Percentiles rank a stretch among this genome's conserved stretches.
Conservation (phyloP, 2,797 vertebrate genomes). For the Erpetoichthys calabaricus region DNA sequence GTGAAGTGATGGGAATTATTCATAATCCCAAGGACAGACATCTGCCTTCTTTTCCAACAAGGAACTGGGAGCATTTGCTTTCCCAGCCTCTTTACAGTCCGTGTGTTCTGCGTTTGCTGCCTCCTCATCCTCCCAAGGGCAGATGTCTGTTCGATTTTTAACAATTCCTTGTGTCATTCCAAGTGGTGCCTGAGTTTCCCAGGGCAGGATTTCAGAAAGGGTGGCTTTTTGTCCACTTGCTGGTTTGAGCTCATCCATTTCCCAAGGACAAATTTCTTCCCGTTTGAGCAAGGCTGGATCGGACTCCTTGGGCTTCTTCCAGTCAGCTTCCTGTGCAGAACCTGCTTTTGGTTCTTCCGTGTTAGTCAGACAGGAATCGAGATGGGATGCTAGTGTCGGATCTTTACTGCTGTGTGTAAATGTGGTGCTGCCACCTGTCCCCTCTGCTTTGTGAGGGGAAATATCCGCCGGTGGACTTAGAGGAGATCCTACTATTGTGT, state of each 20-base stretch:
- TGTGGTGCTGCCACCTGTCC: too few species aligned
- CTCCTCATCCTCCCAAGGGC: slow-evolving; percentile 23
- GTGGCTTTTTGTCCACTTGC: slow-evolving; percentile 32
- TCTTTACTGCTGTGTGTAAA: too few species aligned
- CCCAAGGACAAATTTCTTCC: slow-evolving; percentile 57
- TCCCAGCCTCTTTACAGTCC: accelerated
- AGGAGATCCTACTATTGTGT: too few species aligned
- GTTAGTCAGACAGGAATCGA: too few species aligned
- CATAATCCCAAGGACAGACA: slow-evolving; percentile 26
- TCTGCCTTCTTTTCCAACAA: slow-evolving; percentile 1
- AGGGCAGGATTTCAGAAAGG: slow-evolving; percentile 42
- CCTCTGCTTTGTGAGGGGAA: too few species aligned
- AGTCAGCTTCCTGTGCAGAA: too few species aligned
- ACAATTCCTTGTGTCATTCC: not conserved
- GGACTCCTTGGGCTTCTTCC: slow-evolving; percentile 19
- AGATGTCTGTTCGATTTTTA: not conserved
- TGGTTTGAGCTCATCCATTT: slow-evolving; percentile 22
- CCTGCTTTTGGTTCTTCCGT: too few species aligned
- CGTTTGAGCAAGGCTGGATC: slow-evolving; percentile 34
- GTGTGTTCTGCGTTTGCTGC: not conserved
- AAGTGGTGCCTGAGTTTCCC: slow-evolving; percentile 41
- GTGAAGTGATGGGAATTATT: slow-evolving; percentile 11
- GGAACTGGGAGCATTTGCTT: not conserved
- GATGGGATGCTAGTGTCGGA: too few species aligned
- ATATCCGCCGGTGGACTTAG: too few species aligned